Conservation (phyloP, 2,797 vertebrate species). For the Protonibea diacanthus region DNA sequence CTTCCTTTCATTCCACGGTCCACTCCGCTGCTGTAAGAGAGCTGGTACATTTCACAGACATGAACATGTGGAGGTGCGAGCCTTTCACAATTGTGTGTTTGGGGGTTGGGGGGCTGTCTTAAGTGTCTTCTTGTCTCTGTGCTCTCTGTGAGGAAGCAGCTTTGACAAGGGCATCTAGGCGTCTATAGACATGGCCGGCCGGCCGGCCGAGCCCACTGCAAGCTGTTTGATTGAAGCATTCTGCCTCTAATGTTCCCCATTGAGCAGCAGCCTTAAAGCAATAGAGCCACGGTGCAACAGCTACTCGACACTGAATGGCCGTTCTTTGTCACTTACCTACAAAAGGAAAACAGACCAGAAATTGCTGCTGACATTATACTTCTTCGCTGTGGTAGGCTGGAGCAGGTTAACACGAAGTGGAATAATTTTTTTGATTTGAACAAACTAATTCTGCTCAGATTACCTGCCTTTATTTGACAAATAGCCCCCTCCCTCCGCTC, state of each 20-base stretch:
- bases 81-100: slow-evolving; percentile 57
- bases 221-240: slow-evolving; percentile 78
- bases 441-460: slow-evolving; percentile 61
- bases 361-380: slow-evolving; percentile 39
- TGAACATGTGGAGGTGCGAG: slow-evolving; percentile 76
- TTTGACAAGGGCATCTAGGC: slow-evolving; percentile 76
- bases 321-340: slow-evolving; percentile 52
- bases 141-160: slow-evolving; percentile 68
- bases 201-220: slow-evolving; percentile 64
- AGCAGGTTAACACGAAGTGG: slow-evolving; percentile 39
- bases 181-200: slow-evolving; percentile 67
- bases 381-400: slow-evolving; percentile 21
- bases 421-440: slow-evolving; percentile 38
- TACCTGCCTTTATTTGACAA: slow-evolving; percentile 68
- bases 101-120: slow-evolving; percentile 42
- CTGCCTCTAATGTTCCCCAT: slow-evolving; percentile 70
- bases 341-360: slow-evolving; percentile 55
- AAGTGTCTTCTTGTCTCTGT: slow-evolving; percentile 71
- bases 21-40: slow-evolving; percentile 76
- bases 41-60: slow-evolving; percentile 78
- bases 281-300: slow-evolving; percentile 51
- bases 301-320: slow-evolving; percentile 56
- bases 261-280: slow-evolving; percentile 72
- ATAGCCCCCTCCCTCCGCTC: slow-evolving; percentile 34
- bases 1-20: slow-evolving; percentile 67